Conservation (phyloP, 1,140 invertebrate species). For the Heliconius congener region DNA sequence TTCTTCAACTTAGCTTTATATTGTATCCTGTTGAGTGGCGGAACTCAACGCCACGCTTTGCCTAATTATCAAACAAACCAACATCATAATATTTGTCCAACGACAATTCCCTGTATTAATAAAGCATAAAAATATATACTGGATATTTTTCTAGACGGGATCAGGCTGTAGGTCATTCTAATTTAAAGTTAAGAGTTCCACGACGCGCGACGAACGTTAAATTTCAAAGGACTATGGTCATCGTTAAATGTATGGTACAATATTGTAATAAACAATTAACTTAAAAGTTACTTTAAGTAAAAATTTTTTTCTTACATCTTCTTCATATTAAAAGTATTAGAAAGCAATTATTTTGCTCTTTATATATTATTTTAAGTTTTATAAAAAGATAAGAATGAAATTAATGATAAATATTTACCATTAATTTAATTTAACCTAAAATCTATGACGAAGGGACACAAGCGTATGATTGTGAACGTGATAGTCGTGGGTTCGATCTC, state of each 20-base stretch:
- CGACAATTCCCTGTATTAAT: background rate
- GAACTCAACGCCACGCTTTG: no score
- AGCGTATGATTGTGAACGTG: no score
- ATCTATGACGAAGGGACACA: no score
- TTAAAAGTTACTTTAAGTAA: background rate
- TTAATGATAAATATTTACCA: no score
- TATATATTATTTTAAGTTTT: background rate
- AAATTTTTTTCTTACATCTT: background rate
- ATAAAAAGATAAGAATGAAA: no score
- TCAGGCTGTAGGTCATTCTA: conserved; percentile 4
- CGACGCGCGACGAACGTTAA: background rate
- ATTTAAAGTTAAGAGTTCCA: background rate
- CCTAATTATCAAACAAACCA: no score
- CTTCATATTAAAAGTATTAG: background rate
- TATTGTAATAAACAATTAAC: background rate
- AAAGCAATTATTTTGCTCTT: background rate
- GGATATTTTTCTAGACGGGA: background rate
- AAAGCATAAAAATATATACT: background rate
- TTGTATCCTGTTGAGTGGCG: no score
- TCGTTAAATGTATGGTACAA: background rate
- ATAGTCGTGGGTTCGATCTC: no score
- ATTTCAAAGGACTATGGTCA: background rate
- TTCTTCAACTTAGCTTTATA: no score
- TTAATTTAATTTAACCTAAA: no score
- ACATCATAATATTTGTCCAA: no score